Evolutionary conservation across 2,888 invertebrate genomes (phyloP), one percentile per base, ranked within the genome.

Genomic region (Hypomecis atomaria): DNA sequence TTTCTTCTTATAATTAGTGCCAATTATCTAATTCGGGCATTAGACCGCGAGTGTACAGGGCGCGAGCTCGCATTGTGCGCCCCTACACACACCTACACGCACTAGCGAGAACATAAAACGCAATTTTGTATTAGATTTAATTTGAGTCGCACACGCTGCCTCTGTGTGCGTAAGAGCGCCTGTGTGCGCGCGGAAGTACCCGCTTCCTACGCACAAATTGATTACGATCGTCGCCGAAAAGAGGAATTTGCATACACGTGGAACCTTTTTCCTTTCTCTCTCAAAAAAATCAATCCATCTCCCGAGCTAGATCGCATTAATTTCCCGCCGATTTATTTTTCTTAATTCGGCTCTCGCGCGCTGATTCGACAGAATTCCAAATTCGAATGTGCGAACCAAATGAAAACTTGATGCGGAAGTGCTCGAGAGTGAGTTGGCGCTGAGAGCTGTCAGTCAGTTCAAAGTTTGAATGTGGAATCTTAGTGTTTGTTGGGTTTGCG

Each of bases 91-190:
- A 89, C 90, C 82, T 79, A 82, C 85, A 85, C 86, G 81, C 84
- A 86, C 89, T 87, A 89, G 86, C 88, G 84, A 76, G 86, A 90
- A 90, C 90, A 90, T 91, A 91, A 92, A 91, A 92, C 92, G 92
- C 91, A 92, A 92, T 92, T 92, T 92, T 91, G 92, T 92, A 92
- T 92, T 92, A 92, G 92, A 92, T 92, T 92, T 92, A 92, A 92
- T 92, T 92, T 91, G 92, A 84, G 82, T 81, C 84, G 78, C 81
- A 82, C 84, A 79, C 78, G 63, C 56, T 45, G 61, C 55, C 60
- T 63, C 60, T 71, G 82, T 79, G 84, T 77, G 78, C 63, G 75
- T 70, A 79, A 78, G 74, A 75, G 72, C 62, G 72, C 62, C 62
- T 66, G 81, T 77, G 85, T 79, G 82, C 77, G 82, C 74, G 82